These are phyloP conservation scores for Tinea semifulvella DNA, from an alignment of 2,888 invertebrate genomes.

Conservation along the genomic window DNA sequence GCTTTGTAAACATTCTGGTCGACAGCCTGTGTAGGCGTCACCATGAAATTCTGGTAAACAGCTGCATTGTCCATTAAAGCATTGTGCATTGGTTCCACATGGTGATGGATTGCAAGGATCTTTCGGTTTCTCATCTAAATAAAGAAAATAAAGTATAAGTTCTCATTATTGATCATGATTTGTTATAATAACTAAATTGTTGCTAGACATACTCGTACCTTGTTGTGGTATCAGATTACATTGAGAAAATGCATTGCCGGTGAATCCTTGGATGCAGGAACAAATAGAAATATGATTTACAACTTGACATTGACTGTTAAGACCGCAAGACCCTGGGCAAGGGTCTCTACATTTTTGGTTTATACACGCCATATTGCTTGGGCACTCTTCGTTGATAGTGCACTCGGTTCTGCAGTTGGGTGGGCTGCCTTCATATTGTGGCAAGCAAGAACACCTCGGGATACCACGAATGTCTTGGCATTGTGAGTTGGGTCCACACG, in stretches of 20 bases:
- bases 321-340: constrained; percentile 75
- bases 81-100: constrained; percentile 77
- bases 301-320: constrained; percentile 66
- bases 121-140: constrained; percentile 35
- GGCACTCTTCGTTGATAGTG: constrained; percentile 73
- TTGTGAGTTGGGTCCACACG: constrained; percentile 71
- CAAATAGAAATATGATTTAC: constrained; percentile 72
- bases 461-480: constrained; percentile 65
- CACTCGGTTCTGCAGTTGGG: constrained; percentile 76
- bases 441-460: constrained; percentile 70
- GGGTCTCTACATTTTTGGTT: constrained; percentile 72
- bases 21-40: constrained; percentile 78
- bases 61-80: constrained; percentile 72
- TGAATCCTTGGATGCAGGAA: constrained; percentile 64
- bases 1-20: constrained; percentile 82
- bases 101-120: constrained; percentile 74
- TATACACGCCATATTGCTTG: constrained; percentile 73
- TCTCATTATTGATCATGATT: neutral
- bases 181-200: neutral
- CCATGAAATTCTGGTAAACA: constrained; percentile 80
- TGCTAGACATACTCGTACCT: constrained; percentile 29
- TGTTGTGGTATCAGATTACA: constrained; percentile 44
- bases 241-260: constrained; percentile 71
- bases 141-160: too few species aligned
- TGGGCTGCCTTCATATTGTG: constrained; percentile 70